Evolutionary conservation across 2,113 vertebrate species (phyloP), one percentile per base, ranked within the genome.

Genomic region (Rhinogobius similis): DNA sequence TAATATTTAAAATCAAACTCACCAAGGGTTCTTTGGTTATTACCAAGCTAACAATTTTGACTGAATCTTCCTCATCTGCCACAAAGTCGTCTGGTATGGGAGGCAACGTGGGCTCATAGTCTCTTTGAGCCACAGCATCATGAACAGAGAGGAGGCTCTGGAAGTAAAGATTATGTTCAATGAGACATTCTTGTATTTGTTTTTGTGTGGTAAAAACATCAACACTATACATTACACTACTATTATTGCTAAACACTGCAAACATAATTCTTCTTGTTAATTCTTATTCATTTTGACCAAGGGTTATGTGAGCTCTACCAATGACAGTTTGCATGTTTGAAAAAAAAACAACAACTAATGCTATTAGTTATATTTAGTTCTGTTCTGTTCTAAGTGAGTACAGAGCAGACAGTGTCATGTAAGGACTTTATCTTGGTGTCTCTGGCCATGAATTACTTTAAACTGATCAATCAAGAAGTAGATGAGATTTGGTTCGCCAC

Each of bases 1-100:
- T 13, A 32, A 62, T 11, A 39, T 38, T 36, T 38, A 39, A 38
- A n/a, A 50, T 50, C 7, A n/a, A n/a, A 90, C 93, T 87, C 70
- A 96, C 95, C 92, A 96, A 77, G 0, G 95, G 95, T 38, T 96
- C 94, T 81, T 93, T 92, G 85, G 94, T 95, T 92, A 95, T 96
- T 58, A 95, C 92, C 0, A 97, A 89, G 62, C 93, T 92, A 73
- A 92, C 92, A 64, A 98, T 98, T 92, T 96, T 97, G 75, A 99
- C 92, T 0, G 96, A 96, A 65, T 98, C 96, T 82, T 89, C 87
- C 0, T 96, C 95, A 3, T 90, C 86, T 13, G 95, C 94, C 24
- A 94, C 91, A 10, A 92, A 90, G 52, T 94, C 90, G 36, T 96
- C 95, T 18, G 95, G 94, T 85, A 97, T 86, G 1, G 94, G 93